These are phyloP conservation scores for Melitaea athalia DNA, from an alignment of 2,888 invertebrate genomes.

Conservation along the genomic window DNA sequence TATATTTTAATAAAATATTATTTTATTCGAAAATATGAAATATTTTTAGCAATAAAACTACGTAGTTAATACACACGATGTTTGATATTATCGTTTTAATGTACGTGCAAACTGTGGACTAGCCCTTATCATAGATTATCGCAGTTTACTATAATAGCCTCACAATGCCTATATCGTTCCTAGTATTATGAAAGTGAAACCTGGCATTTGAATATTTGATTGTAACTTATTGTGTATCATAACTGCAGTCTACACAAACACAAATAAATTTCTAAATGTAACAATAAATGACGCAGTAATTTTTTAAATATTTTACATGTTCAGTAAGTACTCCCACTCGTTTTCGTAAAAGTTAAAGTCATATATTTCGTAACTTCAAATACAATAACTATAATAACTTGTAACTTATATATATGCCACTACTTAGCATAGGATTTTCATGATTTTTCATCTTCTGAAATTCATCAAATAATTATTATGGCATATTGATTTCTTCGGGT, in stretches of 20 bases:
- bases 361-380: no score
- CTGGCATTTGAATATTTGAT: constrained; percentile 37
- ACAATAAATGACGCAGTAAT: background rate
- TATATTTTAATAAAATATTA: no score
- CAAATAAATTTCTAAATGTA: constrained; percentile 19
- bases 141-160: constrained; percentile 27
- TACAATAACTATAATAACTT: no score
- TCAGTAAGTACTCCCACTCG: no score
- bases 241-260: constrained; percentile 21
- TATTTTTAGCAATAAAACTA: background rate
- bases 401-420: no score
- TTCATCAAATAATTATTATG: no score
- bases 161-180: constrained; percentile 37
- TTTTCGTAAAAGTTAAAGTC: no score
- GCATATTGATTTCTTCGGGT: no score
- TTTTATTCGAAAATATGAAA: background rate
- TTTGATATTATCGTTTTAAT: constrained; percentile 15
- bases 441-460: no score
- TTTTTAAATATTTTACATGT: background rate
- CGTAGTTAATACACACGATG: constrained; percentile 2
- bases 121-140: constrained; percentile 24
- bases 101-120: constrained; percentile 23
- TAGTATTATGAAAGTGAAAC: constrained; percentile 35
- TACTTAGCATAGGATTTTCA: no score
- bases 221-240: constrained; percentile 30